Conservation (phyloP, 2,797 vertebrate species). For the Hydrolagus colliei region DNA sequence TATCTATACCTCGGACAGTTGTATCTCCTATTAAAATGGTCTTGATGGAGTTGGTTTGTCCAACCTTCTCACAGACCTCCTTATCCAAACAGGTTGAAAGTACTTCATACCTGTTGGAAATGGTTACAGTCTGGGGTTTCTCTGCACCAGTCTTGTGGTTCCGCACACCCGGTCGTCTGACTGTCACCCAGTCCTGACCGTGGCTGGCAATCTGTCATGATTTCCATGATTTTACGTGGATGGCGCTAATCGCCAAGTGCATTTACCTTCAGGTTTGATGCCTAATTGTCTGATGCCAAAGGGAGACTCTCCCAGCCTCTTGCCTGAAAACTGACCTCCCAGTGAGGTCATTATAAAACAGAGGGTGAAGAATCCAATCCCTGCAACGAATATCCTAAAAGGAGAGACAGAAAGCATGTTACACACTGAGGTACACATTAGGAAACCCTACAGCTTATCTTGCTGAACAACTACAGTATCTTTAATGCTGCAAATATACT, state of each 20-base stretch:
- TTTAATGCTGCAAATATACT: neutral
- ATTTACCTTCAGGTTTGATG: conserved; percentile 81
- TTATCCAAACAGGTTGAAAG: too few relatives aligned
- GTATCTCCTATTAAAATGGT: too few relatives aligned
- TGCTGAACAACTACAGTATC: neutral
- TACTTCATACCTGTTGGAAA: too few relatives aligned
- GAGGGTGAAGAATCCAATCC: conserved; percentile 90
- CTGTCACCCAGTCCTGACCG: too few relatives aligned
- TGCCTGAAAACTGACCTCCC: conserved; percentile 86
- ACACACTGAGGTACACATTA: neutral
- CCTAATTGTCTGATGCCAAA: conserved; percentile 82
- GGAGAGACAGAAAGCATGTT: conserved; percentile 33
- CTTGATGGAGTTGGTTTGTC: too few relatives aligned
- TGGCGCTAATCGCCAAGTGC: neutral
- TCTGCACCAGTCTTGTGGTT: too few relatives aligned
- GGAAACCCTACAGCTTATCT: neutral
- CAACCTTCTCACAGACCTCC: too few relatives aligned
- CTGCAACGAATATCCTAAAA: conserved; percentile 80
- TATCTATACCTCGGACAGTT: too few relatives aligned
- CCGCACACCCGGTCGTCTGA: too few relatives aligned
- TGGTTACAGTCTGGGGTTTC: too few relatives aligned
- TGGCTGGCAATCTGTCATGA: too few relatives aligned
- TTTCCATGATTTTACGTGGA: neutral
- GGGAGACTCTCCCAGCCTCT: conserved; percentile 78
- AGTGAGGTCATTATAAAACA: conserved; percentile 97